These are phyloP conservation scores for Aproaerema taeniolella DNA, from an alignment of 2,888 invertebrate genomes.

Conservation along the genomic window DNA sequence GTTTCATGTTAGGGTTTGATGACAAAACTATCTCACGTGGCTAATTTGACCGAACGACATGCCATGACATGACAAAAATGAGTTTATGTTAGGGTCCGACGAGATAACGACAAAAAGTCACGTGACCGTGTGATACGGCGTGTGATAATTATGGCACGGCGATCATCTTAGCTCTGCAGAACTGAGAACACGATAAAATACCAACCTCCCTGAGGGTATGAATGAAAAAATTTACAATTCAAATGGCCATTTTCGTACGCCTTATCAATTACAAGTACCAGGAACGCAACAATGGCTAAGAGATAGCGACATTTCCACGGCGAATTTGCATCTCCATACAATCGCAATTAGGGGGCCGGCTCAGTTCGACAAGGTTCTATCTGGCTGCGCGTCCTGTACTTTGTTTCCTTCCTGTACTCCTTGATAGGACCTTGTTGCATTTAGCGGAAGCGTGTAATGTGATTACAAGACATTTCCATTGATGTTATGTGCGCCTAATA, in stretches of 20 bases:
- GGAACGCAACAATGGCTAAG: slow-evolving; percentile 51
- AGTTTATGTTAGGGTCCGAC: too few species aligned
- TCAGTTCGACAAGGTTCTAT: slow-evolving; percentile 48
- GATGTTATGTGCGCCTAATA: slow-evolving; percentile 53
- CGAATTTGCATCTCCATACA: slow-evolving; percentile 59
- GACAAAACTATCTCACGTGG: too few species aligned
- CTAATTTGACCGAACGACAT: too few species aligned
- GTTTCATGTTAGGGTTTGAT: too few species aligned
- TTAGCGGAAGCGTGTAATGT: slow-evolving; percentile 34
- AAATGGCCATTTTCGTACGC: slow-evolving; percentile 49
- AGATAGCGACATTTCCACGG: slow-evolving; percentile 44
- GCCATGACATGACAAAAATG: too few species aligned
- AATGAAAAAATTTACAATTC: slow-evolving; percentile 63
- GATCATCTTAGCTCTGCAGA: too few species aligned
- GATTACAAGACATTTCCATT: slow-evolving; percentile 59
- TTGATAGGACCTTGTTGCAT: slow-evolving; percentile 41
- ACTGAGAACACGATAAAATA: slow-evolving; percentile 12
- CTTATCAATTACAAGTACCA: slow-evolving; percentile 73
- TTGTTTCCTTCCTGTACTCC: slow-evolving; percentile 44
- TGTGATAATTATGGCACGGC: too few species aligned
- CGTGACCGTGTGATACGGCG: too few species aligned
- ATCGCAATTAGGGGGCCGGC: slow-evolving; percentile 44
- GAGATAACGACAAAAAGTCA: too few species aligned
- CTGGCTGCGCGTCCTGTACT: slow-evolving; percentile 28
- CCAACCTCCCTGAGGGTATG: slow-evolving; percentile 33